A percentile compares a stretch with the other conserved stretches of the same genome.
Evolutionary conservation across 2,113 vertebrate genomes (phyloP).

Genomic region (Labrus mixtus): DNA sequence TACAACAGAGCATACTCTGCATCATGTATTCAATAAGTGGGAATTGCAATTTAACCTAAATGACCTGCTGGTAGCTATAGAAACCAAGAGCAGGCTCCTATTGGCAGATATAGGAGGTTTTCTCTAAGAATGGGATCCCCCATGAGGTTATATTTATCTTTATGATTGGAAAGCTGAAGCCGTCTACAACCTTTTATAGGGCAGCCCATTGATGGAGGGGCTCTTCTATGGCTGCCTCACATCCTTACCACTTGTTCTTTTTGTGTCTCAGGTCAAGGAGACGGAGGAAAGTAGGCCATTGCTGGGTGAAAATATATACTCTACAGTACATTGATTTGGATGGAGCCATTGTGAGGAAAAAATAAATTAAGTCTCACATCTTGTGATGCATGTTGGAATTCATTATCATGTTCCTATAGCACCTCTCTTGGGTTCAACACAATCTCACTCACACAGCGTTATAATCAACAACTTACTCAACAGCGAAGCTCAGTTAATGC

Average conservation of each 20-base stretch:
- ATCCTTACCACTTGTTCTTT: slow-evolving; percentile 10
- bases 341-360: not conserved
- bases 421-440: slow-evolving; percentile 41
- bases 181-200: slow-evolving; percentile 36
- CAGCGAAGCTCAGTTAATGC: slow-evolving; percentile 20
- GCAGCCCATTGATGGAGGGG: slow-evolving; percentile 5
- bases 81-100: slow-evolving; percentile 42
- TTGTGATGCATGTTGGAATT: slow-evolving; percentile 36
- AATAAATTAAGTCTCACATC: slow-evolving; percentile 12
- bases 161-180: slow-evolving; percentile 39
- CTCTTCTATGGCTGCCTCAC: slow-evolving; percentile 23
- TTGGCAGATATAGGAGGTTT: slow-evolving; percentile 24
- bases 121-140: slow-evolving; percentile 10
- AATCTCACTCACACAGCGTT: slow-evolving; percentile 25
- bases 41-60: slow-evolving; percentile 39
- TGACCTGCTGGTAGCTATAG: slow-evolving; percentile 27
- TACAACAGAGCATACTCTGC: slow-evolving; percentile 15
- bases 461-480: slow-evolving; percentile 51
- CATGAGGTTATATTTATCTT: slow-evolving; percentile 15
- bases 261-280: slow-evolving; percentile 61
- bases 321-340: not conserved
- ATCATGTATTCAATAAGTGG: slow-evolving; percentile 25
- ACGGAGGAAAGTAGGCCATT: slow-evolving; percentile 51
- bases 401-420: slow-evolving; percentile 55
- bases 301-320: slow-evolving; percentile 5